Evolutionary conservation across 2,113 vertebrate genomes (phyloP), one percentile per base, ranked within the genome.

Genomic region (Dinomys branickii): DNA sequence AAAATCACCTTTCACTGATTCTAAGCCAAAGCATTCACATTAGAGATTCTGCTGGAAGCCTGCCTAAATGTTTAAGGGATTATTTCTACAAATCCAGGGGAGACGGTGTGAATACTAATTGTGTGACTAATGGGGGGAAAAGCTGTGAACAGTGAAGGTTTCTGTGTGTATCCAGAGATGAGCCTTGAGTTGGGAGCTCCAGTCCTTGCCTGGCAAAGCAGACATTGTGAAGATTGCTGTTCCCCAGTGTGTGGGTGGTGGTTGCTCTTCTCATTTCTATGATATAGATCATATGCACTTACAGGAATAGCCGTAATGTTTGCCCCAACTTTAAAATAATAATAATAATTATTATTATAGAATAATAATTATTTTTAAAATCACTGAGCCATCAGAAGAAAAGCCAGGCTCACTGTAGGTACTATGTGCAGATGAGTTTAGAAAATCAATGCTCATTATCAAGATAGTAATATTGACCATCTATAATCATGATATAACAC

Each of bases 1-100:
- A 95, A 96, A 95, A 97, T 89, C 96, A 97, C 89, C 91, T 98
- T 97, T 87, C 50, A 63, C 12, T 90, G 85, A 96, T 63, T 86
- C 80, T 63, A 95, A 96, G 93, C 61, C 58, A 82, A 92, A 73
- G 35, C n/a, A 78, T 59, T 90, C 52, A 89, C 85, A 85, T 97
- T 96, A 94, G 93, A 95, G 83, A 92, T 96, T 96, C 91, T 82
- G 11, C 50, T 97, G 96, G 82, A 91, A 91, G 63, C 38, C 56
- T 96, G 94, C 35, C 71, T 88, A 92, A 89, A 93, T 86, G 80
- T 94, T 91, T 91, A 83, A 95, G 73, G 47, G 92, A 77, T 95
- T 94, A 87, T 95, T 97, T 96, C 85, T 92, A 89, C 88, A 85
- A 85, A 96, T 93, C 65, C 65, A 54, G 47, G 33, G 41, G 58